A percentile compares a stretch with the other conserved stretches of the same genome.
These are phyloP conservation scores for Poecilia wingei DNA, from an alignment of 2,797 vertebrate species.

Conservation along the genomic window DNA sequence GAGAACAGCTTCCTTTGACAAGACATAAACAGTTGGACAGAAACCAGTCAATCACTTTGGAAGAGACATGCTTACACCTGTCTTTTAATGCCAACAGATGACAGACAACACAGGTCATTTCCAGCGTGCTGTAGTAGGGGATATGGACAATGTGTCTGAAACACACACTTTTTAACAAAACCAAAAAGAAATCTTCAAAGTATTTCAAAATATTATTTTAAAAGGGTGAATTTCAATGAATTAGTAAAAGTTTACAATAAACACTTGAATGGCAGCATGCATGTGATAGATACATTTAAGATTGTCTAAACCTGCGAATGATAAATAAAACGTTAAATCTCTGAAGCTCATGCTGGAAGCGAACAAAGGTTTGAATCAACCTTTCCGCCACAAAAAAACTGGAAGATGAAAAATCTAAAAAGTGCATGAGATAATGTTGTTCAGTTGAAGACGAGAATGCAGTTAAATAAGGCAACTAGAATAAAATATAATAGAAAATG, in stretches of 20 bases:
- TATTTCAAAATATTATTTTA: constrained; percentile 4
- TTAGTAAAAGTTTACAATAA: constrained; percentile 6
- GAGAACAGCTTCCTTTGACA: constrained; percentile 52
- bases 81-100: constrained; percentile 68
- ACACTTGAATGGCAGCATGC: not conserved
- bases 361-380: constrained; percentile 52
- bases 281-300: constrained; percentile 19
- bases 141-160: constrained; percentile 11
- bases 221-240: not conserved
- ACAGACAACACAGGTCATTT: constrained; percentile 62
- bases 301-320: constrained; percentile 31
- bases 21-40: constrained; percentile 62
- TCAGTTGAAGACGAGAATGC: constrained; percentile 39
- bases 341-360: constrained; percentile 54
- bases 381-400: constrained; percentile 45
- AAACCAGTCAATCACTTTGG: constrained; percentile 52
- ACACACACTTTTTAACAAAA: constrained; percentile 9
- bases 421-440: constrained; percentile 46
- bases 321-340: constrained; percentile 43
- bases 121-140: constrained; percentile 43
- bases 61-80: constrained; percentile 67
- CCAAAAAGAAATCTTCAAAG: constrained; percentile 1
- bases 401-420: constrained; percentile 41
- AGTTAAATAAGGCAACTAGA: too few species aligned
- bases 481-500: too few species aligned